Base-by-base conservation (phyloP, 1,140 invertebrate genomes). In the Drosophila oshimai region DNA sequence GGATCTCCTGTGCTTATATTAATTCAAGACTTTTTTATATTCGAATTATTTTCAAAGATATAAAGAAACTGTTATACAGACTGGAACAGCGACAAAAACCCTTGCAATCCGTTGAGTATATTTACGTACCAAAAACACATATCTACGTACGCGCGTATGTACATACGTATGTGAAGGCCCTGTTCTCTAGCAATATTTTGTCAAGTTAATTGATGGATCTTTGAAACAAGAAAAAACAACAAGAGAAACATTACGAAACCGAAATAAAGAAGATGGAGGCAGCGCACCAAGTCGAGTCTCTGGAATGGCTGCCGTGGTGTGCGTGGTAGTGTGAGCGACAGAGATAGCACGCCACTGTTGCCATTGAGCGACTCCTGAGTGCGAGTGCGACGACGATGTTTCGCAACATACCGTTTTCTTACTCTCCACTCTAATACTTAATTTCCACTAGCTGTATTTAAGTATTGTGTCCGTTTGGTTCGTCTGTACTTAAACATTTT, bases 401-500 rank as follows among this genome's bases (percentile, higher is more conserved):
- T 80, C 70, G 64, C 55, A 58, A 60, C 55, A 81, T 70, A 68
- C 71, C 69, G 77, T 84, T 86, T 87, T 86, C 53, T 61, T 72
- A 73, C 75, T 74, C 60, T 67, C 62, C 45, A 69, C 60, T 74
- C 47, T 72, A 72, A 76, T 80, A 86, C 75, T 83, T 84, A 76
- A 79, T 79, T 86, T 79, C 65, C 65, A 72, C 70, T 78, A 71
- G 57, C 71, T 75, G 78, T 87, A 87, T 65, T 86, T 86, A 87
- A 86, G 81, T 84, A 84, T 86, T 87, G 76, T 86, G 86, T 89
- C 79, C 80, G 80, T 79, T 74, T 84, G 88, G 89, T 90, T 90
- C 70, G 89, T 90, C 89, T 90, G 89, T 90, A 78, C 89, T 86
- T 90, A 88, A 90, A 90, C 89, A 90, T 90, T 90, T 90, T 90